phyloP scores from a whole-genome alignment of 2,888 invertebrate species.

The Eristalis pertinax region DNA sequence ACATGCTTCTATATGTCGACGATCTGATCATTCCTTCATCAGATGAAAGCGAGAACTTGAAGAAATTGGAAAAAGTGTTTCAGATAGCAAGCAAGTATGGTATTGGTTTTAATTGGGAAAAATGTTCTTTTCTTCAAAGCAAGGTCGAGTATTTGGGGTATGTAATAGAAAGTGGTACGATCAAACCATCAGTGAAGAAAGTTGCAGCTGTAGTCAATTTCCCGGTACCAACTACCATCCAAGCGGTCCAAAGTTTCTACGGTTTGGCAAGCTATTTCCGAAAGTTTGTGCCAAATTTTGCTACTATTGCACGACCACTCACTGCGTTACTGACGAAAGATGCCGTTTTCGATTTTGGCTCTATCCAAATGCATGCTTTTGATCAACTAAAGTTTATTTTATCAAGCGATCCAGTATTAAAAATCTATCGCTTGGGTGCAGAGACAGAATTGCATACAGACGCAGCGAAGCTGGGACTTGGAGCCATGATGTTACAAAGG shows the following conservation, averaged over 20 bases:
- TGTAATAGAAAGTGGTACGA: too few species aligned
- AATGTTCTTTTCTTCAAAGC: too few species aligned
- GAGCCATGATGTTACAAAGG: slow-evolving; percentile 16
- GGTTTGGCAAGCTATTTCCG: too few species aligned
- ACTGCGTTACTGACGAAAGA: slow-evolving; percentile 22
- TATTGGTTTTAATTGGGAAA: too few species aligned
- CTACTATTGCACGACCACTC: slow-evolving; percentile 29
- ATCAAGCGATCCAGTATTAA: slow-evolving; percentile 23
- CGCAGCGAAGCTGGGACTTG: slow-evolving; percentile 67
- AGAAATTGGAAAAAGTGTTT: too few species aligned
- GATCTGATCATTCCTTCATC: too few species aligned
- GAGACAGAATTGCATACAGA: slow-evolving; percentile 13
- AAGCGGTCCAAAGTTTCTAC: slow-evolving; percentile 16
- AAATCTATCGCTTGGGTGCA: slow-evolving; percentile 13
- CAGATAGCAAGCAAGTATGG: too few species aligned
- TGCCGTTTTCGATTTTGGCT: slow-evolving; percentile 14
- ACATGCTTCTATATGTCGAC: too few species aligned
- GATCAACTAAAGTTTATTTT: slow-evolving; percentile 18
- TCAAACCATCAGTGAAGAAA: too few species aligned
- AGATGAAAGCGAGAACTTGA: too few species aligned
- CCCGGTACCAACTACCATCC: slow-evolving; percentile 13
- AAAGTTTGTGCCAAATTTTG: slow-evolving; percentile 37
- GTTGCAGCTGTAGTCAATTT: slow-evolving; percentile 17
- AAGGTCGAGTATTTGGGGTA: too few species aligned
- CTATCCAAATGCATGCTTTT: slow-evolving; percentile 13